phyloP scores from a whole-genome alignment of 92 coral and sea anemone genomes.

The Phenganax marumi region DNA sequence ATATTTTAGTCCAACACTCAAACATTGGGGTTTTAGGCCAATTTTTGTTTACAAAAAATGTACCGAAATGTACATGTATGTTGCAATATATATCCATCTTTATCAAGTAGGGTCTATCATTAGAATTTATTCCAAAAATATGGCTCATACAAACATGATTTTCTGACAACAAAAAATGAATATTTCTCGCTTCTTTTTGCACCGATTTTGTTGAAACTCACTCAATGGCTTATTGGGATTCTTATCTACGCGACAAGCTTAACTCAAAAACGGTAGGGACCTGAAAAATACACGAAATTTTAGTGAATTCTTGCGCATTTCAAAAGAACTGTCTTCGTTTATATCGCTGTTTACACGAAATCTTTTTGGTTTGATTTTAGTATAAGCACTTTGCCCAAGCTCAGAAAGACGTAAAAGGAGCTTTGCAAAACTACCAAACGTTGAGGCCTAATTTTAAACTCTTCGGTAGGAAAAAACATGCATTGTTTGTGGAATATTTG shows the following conservation, averaged over 20 bases:
- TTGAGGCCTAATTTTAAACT: conserved; percentile 64
- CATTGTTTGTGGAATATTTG: background rate
- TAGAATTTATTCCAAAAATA: too few relatives aligned
- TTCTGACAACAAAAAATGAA: background rate
- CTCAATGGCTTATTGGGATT: conserved; percentile 32
- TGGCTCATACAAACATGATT: background rate
- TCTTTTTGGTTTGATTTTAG: conserved; percentile 38
- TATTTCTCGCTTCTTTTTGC: background rate
- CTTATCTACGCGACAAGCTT: conserved; percentile 33
- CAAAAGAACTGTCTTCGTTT: background rate
- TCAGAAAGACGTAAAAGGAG: conserved; percentile 56
- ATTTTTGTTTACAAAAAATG: too few relatives aligned
- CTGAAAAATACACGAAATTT: background rate
- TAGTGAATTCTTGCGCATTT: background rate
- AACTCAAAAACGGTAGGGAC: background rate
- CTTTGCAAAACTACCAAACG: conserved; percentile 61
- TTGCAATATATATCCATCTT: too few relatives aligned
- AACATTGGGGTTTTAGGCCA: too few relatives aligned
- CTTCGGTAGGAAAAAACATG: conserved; percentile 66
- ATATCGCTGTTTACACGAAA: background rate
- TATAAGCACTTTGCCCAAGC: conserved; percentile 63
- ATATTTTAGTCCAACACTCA: too few relatives aligned
- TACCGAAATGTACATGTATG: too few relatives aligned
- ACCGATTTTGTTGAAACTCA: background rate
- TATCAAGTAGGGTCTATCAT: too few relatives aligned